Base-by-base conservation (phyloP, 2,888 invertebrate species). In the Hirtodrosophila duncani region DNA sequence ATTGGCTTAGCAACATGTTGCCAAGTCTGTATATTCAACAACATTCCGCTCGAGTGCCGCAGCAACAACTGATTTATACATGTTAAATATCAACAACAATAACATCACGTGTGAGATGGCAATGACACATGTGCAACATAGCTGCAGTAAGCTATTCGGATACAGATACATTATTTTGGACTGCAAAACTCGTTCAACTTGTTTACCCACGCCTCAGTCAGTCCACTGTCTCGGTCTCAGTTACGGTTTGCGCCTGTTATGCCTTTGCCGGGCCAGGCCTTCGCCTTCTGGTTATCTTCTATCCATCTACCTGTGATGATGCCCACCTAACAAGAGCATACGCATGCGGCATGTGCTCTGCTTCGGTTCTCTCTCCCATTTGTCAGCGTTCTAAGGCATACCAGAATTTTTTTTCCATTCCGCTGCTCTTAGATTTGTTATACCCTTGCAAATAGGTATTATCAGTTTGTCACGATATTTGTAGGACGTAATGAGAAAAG, bases 101-200 rank as follows among this genome's bases (percentile, higher is more conserved):
- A 21, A 13, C 7, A 13, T n/a, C 11, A 49, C 58, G 56, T 36
- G 7, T 5, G 21, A 26, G 11, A 30, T 29, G 37, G 50, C 44
- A 53, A 56, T 63, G 56, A 51, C 71, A 70, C 51, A 61, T 57
- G 62, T 30, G 36, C 26, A 49, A 59, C 77, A 46, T 58, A 62
- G 63, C 46, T 62, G 53, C 44, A 68, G 46, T n/a, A n/a, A n/a
- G n/a, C n/a, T n/a, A 52, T 67, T 56, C 63, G 60, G 63, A 64
- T 56, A 46, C 26, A 55, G 56, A 55, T 55, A 51, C 51, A 29
- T 29, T 27, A 21, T 21, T 26, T 26, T 21, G 21, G 21, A 23
- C 33, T 33, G 42, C 33, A 31, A 74, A 71, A 71, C 78, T 67
- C 48, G 71, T 78, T 71, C 66, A 48, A 70, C 70, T 77, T 57